phyloP scores from a whole-genome alignment of 2,113 vertebrate genomes.

The Amphiprion percula region DNA sequence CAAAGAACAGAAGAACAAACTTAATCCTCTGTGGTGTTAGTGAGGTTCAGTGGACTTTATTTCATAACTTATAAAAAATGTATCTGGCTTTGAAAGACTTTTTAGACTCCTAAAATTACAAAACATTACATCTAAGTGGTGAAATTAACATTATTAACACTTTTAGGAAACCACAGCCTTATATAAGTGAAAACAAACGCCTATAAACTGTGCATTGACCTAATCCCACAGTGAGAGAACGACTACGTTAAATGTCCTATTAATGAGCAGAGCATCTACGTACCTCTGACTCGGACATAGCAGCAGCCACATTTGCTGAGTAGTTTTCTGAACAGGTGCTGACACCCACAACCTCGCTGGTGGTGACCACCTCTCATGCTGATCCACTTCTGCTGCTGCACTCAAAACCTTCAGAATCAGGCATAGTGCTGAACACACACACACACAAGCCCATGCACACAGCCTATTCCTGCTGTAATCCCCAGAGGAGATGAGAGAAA shows the following conservation, averaged over 20 bases:
- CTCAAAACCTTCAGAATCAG: slow-evolving; percentile 73
- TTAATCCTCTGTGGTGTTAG: too few species aligned
- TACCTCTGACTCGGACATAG: slow-evolving; percentile 87
- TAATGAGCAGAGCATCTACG: slow-evolving; percentile 44
- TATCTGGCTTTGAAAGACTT: too few species aligned
- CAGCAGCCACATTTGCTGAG: slow-evolving; percentile 91
- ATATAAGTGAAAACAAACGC: not conserved
- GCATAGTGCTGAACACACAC: slow-evolving; percentile 67
- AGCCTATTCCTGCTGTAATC: slow-evolving; percentile 47
- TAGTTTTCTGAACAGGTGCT: slow-evolving; percentile 90
- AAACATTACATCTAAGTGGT: too few species aligned
- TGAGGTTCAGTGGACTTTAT: too few species aligned
- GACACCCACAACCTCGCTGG: slow-evolving; percentile 88
- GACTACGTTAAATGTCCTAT: not conserved
- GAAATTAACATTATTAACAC: not conserved
- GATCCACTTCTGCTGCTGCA: slow-evolving; percentile 75
- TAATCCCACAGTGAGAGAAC: not conserved
- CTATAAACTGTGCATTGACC: not conserved
- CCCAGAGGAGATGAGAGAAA: slow-evolving; percentile 9
- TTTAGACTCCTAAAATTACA: too few species aligned
- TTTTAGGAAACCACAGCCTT: not conserved
- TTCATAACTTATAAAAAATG: too few species aligned
- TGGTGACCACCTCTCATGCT: slow-evolving; percentile 89
- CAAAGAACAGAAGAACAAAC: too few species aligned
- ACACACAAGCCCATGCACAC: slow-evolving; percentile 15